Evolutionary conservation across 2,888 invertebrate species (phyloP), one percentile per base, ranked within the genome.

Genomic region (Oscheius sp.): DNA sequence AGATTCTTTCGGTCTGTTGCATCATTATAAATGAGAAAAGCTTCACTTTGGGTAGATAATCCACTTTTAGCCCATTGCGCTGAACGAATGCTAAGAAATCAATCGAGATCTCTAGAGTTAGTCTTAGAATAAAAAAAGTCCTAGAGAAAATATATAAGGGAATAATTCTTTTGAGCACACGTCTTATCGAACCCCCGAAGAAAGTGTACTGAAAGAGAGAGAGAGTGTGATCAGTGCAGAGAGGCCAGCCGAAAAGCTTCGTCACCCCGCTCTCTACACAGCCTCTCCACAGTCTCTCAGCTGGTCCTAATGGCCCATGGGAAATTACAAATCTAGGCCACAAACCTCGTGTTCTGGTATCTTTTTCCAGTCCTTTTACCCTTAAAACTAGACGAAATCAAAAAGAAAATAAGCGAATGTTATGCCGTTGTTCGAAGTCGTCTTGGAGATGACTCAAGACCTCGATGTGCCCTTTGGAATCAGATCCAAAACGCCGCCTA

Each of bases 321-420:
- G 85, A 23, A 84, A 85, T 58, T 85, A 84, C 71, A 85, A 85
- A 65, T 85, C 85, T 6, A 71, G 85, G 31, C 85, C 85, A 29
- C 70, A 76, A 15, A 79, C 83, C 25, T 82, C 84, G 0, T 85
- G 85, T 65, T 81, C 85, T 67, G 84, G 84, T 84, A n/a, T 45
- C 4, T 39, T 17, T 12, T 55, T 50, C 15, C 25, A 3, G 10
- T 48, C 10, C n/a, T 48, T 25, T 6, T 31, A 1, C 8, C 3
- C 29, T 42, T 17, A 20, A 31, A 17, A 20, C 17, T 72, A 88
- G 88, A 89, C 82, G 89, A 89, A 75, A 76, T 89, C 34, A 88
- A 88, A 77, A 88, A 88, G 81, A 88, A 88, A 72, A 88, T 89
- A 58, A 87, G 87, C 73, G 88, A 88, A 74, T 88, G 88, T 50